Percentiles rank a stretch among this genome's conserved stretches.
Conservation (phyloP, 2,113 vertebrate genomes). For the Peucedramus taeniatus region DNA sequence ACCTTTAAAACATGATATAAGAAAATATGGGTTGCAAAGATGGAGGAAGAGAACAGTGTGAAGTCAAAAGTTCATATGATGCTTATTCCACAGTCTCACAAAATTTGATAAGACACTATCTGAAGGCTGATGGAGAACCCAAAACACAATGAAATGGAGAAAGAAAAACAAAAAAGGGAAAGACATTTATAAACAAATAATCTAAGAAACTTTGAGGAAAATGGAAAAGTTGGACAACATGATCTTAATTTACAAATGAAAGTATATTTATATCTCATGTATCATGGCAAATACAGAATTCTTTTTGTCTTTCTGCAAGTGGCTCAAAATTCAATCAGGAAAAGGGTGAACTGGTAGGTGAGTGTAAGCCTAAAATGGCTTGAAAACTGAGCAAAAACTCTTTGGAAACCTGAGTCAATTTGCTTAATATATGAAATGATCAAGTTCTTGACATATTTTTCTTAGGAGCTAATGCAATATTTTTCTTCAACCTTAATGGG, state of each 20-base stretch:
- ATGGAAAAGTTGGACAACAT: background rate
- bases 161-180: background rate
- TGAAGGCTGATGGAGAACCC: background rate
- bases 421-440: background rate
- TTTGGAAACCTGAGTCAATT: background rate
- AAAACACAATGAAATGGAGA: background rate
- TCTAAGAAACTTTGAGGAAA: background rate
- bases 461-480: background rate
- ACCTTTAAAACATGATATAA: background rate
- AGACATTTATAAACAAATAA: background rate
- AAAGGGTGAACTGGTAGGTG: background rate
- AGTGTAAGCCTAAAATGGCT: background rate
- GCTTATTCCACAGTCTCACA: background rate
- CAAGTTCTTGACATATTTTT: background rate
- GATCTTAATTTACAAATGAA: background rate
- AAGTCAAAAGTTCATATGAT: background rate
- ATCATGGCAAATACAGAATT: background rate
- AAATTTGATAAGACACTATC: background rate
- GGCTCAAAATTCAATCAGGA: background rate
- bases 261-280: background rate
- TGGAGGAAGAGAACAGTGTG: background rate
- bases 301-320: background rate
- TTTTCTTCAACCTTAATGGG: background rate
- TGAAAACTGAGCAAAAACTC: background rate
- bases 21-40: background rate